Percentiles rank a stretch among this genome's conserved stretches.
phyloP scores from a whole-genome alignment of 2,888 invertebrate species.

The Syritta pipiens region DNA sequence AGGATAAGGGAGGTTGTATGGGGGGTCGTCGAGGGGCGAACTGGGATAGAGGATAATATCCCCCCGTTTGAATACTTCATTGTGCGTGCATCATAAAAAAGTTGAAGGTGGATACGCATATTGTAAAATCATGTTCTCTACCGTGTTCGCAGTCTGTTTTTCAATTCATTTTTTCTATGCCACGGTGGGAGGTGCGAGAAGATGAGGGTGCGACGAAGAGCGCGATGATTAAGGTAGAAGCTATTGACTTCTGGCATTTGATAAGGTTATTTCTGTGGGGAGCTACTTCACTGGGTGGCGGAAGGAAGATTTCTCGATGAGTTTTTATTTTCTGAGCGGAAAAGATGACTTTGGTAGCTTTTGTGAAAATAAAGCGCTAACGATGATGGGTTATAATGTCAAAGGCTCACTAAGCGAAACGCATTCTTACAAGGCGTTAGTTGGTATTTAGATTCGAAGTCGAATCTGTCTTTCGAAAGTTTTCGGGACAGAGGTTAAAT shows the following conservation, averaged over 20 bases:
- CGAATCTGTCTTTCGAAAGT: no score
- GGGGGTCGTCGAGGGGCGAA: not conserved
- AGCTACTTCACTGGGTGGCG: conserved; percentile 2
- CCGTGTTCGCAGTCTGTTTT: conserved; percentile 51
- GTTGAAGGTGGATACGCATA: conserved; percentile 61
- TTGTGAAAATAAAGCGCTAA: no score
- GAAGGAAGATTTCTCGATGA: no score
- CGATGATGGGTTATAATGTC: no score
- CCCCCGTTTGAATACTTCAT: conserved; percentile 65
- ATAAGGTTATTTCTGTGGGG: no score
- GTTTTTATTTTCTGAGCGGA: no score
- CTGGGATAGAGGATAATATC: conserved; percentile 55
- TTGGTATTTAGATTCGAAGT: no score
- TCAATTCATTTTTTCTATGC: not conserved
- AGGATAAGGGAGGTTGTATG: conserved; percentile 10
- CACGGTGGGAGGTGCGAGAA: conserved; percentile 1
- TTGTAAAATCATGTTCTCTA: conserved; percentile 60
- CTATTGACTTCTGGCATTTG: conserved; percentile 64
- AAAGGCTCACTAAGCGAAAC: no score
- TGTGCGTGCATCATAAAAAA: conserved; percentile 64
- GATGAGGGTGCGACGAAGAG: conserved; percentile 32
- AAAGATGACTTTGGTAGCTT: no score
- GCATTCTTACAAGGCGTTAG: no score
- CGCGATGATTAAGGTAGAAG: conserved; percentile 56
- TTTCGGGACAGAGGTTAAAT: no score